A percentile compares a stretch with the other conserved stretches of the same genome.
Conservation (phyloP, 2,797 vertebrate genomes). For the Botia almorhae region DNA sequence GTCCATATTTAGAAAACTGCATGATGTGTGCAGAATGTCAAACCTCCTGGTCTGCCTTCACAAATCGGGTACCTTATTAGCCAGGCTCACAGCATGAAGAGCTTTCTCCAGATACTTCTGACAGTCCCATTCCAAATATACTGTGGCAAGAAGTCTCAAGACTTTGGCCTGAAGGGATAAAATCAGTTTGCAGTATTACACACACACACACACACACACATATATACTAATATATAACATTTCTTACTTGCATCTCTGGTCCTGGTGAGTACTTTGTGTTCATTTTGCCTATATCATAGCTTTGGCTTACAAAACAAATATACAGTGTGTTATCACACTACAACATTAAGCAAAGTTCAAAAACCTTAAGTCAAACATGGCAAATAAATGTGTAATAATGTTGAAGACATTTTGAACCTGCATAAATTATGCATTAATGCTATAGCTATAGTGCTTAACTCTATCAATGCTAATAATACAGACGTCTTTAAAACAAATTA, state of each 20-base stretch:
- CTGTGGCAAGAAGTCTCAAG: conserved; percentile 85
- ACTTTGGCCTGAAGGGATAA: conserved; percentile 81
- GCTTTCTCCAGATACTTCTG: conserved; percentile 82
- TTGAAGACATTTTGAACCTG: no score
- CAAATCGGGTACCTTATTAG: conserved; percentile 83
- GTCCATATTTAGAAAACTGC: background rate
- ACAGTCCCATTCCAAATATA: conserved; percentile 87
- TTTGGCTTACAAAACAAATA: conserved; percentile 78
- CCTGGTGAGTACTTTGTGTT: conserved; percentile 75
- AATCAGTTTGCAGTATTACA: conserved; percentile 49
- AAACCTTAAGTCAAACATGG: background rate
- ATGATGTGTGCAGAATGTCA: background rate
- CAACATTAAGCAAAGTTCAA: no score
- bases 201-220: no score
- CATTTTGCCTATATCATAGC: conserved; percentile 89
- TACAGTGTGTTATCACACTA: background rate
- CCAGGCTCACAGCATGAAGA: conserved; percentile 80
- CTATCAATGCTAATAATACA: no score
- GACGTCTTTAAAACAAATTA: no score
- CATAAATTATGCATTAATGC: no score
- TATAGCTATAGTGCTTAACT: no score
- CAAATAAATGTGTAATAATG: no score
- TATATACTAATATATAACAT: no score
- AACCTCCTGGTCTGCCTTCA: background rate
- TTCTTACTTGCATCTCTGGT: conserved; percentile 82